phyloP scores from a whole-genome alignment of 2,113 vertebrate species.

The Strix uralensis region DNA sequence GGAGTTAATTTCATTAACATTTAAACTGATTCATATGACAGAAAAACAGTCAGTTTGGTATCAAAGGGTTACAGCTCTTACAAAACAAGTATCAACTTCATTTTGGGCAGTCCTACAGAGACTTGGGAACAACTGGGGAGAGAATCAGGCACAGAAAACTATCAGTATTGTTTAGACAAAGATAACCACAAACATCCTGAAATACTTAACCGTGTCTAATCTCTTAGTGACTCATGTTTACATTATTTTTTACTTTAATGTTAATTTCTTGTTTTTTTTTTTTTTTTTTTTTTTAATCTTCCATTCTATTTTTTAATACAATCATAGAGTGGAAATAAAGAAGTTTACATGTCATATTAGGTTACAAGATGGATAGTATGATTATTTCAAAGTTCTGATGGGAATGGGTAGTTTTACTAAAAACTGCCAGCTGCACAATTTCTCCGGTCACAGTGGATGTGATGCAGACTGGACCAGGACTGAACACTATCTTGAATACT shows the following conservation, averaged over 20 bases:
- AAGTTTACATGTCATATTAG: slow-evolving; percentile 12
- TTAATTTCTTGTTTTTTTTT: not conserved
- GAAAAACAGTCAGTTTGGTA: not conserved
- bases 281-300: not conserved
- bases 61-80: slow-evolving; percentile 1
- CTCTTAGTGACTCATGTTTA: slow-evolving; percentile 56
- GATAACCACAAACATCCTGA: slow-evolving; percentile 52
- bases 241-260: not conserved
- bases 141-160: not conserved
- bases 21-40: not conserved
- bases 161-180: slow-evolving; percentile 46
- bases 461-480: not conserved
- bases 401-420: not conserved
- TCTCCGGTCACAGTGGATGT: not conserved
- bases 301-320: not conserved
- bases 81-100: not conserved
- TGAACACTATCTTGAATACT: not conserved
- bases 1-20: slow-evolving; percentile 27
- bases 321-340: not conserved
- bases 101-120: not conserved
- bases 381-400: slow-evolving; percentile 8
- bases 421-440: not conserved
- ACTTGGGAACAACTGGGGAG: not conserved
- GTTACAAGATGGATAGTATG: not conserved
- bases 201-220: slow-evolving; percentile 46